Conservation (phyloP, 2,888 invertebrate species). For the Philhelius pedissequus region DNA sequence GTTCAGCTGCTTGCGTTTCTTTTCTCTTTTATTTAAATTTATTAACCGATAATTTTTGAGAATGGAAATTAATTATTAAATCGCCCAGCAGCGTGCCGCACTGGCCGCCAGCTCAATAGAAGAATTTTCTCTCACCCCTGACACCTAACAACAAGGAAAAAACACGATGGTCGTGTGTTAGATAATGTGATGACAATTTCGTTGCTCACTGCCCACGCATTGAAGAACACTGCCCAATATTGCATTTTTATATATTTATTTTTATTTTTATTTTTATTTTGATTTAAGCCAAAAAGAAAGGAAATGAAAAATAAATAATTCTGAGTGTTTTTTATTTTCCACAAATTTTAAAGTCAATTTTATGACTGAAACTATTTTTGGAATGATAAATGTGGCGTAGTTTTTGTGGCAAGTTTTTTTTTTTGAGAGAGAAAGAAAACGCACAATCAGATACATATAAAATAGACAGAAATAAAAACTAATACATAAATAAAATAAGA, state of each 20-base stretch:
- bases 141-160: conserved; percentile 27
- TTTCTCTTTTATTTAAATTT: conserved; percentile 34
- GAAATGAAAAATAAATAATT: conserved; percentile 48
- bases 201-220: conserved; percentile 28
- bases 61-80: background rate
- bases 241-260: conserved; percentile 11
- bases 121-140: conserved; percentile 15
- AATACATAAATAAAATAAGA: background rate
- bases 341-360: conserved; percentile 21
- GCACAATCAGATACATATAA: background rate
- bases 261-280: background rate
- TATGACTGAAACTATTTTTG: conserved; percentile 57
- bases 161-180: conserved; percentile 16
- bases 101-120: background rate
- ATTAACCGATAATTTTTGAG: conserved; percentile 29
- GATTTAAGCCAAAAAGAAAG: background rate
- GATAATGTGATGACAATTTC: conserved; percentile 30
- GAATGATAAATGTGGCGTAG: conserved; percentile 25
- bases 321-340: conserved; percentile 37
- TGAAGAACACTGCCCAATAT: background rate
- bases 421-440: background rate
- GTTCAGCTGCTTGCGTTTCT: background rate
- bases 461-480: background rate
- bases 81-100: too few relatives aligned
- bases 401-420: conserved; percentile 2